Conservation (phyloP, 1,140 invertebrate species). For the Neomicropteryx cornuta region DNA sequence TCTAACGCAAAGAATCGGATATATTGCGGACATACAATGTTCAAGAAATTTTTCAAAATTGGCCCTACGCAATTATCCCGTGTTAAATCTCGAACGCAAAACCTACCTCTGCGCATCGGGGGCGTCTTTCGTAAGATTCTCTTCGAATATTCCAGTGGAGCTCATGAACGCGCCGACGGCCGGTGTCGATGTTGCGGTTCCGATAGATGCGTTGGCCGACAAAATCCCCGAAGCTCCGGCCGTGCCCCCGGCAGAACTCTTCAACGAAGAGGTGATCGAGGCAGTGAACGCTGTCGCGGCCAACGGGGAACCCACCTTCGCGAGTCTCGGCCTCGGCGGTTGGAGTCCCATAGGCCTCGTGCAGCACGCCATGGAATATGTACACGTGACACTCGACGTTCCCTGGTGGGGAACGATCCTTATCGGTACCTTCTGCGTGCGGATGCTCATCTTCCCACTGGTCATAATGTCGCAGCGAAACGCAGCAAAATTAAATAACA, state of each 20-base stretch:
- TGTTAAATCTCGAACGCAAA: too few relatives aligned
- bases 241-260: constrained; percentile 24
- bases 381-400: constrained; percentile 64
- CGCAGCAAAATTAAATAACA: constrained; percentile 64
- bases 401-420: constrained; percentile 88
- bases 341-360: constrained; percentile 68
- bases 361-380: constrained; percentile 66
- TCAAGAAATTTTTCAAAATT: too few relatives aligned
- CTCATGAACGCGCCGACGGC: constrained; percentile 2
- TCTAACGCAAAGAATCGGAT: too few relatives aligned
- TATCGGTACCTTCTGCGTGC: constrained; percentile 62
- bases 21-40: too few relatives aligned
- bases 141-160: constrained; percentile 19
- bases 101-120: too few relatives aligned
- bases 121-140: constrained; percentile 23
- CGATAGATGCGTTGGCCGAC: constrained; percentile 27
- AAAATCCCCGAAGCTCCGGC: constrained; percentile 43
- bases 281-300: constrained; percentile 34
- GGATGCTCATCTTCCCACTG: constrained; percentile 69
- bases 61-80: too few relatives aligned
- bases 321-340: constrained; percentile 68
- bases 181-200: constrained; percentile 17
- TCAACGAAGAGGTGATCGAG: constrained; percentile 16
- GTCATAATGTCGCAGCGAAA: constrained; percentile 70
- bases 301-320: constrained; percentile 64